Percentiles rank a stretch among this genome's conserved stretches.
phyloP scores from a whole-genome alignment of 2,113 vertebrate genomes.

The Marmota monax region DNA sequence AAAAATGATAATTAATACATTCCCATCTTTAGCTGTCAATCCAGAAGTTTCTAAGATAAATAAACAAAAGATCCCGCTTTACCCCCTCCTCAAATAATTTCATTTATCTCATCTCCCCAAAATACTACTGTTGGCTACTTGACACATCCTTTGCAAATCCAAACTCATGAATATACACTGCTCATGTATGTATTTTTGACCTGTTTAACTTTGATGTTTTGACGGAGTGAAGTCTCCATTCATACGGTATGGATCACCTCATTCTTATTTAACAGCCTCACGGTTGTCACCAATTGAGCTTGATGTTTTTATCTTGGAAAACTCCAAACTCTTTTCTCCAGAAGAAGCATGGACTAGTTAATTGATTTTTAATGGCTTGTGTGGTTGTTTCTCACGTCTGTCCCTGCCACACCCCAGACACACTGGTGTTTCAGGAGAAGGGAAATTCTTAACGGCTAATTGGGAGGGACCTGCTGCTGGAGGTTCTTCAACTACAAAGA shows the following conservation, averaged over 20 bases:
- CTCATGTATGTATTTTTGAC: not conserved
- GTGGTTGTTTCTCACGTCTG: conserved; percentile 55
- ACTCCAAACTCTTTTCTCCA: not conserved
- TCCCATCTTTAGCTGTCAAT: not conserved
- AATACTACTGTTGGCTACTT: not conserved
- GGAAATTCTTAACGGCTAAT: conserved; percentile 84
- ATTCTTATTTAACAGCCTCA: not conserved
- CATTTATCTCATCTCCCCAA: not conserved
- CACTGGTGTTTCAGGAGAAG: conserved; percentile 85
- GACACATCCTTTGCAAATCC: not conserved
- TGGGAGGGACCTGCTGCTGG: conserved; percentile 85
- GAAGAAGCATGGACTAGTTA: not conserved
- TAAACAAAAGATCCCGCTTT: not conserved
- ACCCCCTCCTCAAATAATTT: not conserved
- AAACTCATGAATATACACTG: not conserved
- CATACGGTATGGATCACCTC: rapidly evolving
- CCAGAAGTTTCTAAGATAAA: not conserved
- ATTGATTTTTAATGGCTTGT: conserved; percentile 26
- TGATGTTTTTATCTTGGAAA: not conserved
- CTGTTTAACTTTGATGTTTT: not conserved
- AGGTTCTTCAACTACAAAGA: conserved; percentile 83
- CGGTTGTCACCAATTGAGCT: rapidly evolving
- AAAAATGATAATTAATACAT: not conserved
- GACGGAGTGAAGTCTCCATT: not conserved
- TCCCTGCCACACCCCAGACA: conserved; percentile 62